Percentiles rank a stretch among this genome's conserved stretches.
Conservation (phyloP, 2,113 vertebrate species). For the Chionis minor region DNA sequence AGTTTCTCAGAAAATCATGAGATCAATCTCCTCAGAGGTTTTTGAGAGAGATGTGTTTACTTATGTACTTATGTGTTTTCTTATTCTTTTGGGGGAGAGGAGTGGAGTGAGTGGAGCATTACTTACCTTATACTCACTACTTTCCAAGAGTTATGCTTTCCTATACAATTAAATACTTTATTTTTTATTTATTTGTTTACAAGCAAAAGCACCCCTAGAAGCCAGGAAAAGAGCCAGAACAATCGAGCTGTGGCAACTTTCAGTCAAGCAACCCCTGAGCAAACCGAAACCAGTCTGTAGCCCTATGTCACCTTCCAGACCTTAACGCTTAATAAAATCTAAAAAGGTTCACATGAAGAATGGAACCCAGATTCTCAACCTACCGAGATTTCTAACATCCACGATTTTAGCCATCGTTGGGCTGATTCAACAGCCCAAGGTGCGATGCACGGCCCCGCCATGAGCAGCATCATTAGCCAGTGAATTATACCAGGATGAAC, state of each 20-base stretch:
- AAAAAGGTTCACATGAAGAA: neutral
- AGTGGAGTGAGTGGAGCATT: neutral
- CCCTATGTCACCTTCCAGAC: neutral
- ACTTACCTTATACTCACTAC: neutral
- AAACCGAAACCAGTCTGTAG: neutral
- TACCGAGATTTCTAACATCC: neutral
- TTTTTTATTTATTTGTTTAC: neutral
- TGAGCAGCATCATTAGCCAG: rapidly evolving
- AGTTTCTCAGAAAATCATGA: neutral
- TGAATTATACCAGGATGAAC: rapidly evolving
- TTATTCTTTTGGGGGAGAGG: neutral
- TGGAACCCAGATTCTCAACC: neutral
- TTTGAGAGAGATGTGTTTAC: neutral
- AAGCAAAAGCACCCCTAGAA: neutral
- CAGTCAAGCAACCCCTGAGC: neutral
- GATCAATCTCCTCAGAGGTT: neutral
- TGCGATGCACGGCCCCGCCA: rapidly evolving
- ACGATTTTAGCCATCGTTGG: rapidly evolving
- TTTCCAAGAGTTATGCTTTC: neutral
- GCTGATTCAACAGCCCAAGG: neutral
- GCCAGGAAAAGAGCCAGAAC: neutral
- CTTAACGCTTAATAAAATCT: neutral
- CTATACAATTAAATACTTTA: neutral
- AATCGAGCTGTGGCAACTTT: neutral
- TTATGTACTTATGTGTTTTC: no score